These are phyloP conservation scores for Machimus atricapillus DNA, from an alignment of 2,888 invertebrate genomes.

Conservation along the genomic window DNA sequence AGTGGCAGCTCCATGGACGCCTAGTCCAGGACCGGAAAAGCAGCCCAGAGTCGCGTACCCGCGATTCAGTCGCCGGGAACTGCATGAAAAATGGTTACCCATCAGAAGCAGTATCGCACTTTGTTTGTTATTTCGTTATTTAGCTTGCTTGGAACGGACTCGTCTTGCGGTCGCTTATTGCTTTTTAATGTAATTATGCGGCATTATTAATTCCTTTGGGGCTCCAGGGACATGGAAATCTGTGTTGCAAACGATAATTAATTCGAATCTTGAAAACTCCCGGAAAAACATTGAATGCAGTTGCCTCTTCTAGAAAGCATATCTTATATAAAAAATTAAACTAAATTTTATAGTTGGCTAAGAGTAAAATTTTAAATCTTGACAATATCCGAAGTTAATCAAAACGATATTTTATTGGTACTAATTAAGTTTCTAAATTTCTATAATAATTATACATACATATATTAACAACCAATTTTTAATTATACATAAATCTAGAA, in stretches of 20 bases:
- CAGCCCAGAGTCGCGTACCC: slow-evolving; percentile 24
- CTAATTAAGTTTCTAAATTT: no score
- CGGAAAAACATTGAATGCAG: not conserved
- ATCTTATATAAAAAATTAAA: no score
- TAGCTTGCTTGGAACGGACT: slow-evolving; percentile 3
- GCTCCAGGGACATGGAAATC: not conserved
- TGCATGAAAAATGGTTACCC: slow-evolving; percentile 46
- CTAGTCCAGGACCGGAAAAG: not conserved
- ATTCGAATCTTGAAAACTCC: not conserved
- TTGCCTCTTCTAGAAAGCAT: no score
- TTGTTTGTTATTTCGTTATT: slow-evolving; percentile 43
- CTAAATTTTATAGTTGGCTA: no score
- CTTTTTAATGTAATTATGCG: slow-evolving; percentile 44
- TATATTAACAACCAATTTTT: no score
- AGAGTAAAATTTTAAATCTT: no score
- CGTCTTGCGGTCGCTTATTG: slow-evolving; percentile 39
- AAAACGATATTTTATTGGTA: no score
- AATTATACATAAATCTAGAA: no score
- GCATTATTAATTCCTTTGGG: slow-evolving; percentile 44
- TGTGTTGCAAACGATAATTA: not conserved
- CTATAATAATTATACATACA: no score
- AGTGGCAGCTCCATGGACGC: slow-evolving; percentile 41
- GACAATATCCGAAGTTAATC: no score
- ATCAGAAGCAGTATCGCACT: slow-evolving; percentile 43
- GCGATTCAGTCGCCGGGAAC: slow-evolving; percentile 21